Evolutionary conservation across 2,888 invertebrate genomes (phyloP).

Genomic region (Limnephilus lunatus): DNA sequence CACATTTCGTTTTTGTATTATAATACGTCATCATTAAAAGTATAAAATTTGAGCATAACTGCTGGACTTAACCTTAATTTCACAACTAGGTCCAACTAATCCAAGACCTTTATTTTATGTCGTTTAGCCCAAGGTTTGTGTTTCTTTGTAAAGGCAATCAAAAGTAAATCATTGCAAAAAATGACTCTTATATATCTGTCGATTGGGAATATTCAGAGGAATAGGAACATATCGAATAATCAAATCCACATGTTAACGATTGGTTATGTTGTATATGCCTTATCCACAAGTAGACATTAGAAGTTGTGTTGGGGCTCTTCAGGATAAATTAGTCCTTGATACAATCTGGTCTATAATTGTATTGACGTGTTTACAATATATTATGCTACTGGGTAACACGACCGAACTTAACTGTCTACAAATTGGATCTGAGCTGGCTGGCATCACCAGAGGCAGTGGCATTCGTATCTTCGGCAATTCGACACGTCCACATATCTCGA

Average conservation of each 20-base stretch:
- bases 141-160: neutral
- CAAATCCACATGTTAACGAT: neutral
- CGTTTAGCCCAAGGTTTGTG: too few species aligned
- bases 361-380: too few species aligned
- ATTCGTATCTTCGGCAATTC: too few species aligned
- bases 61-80: neutral
- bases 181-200: neutral
- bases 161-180: neutral
- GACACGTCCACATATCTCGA: too few species aligned
- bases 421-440: too few species aligned
- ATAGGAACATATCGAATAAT: neutral
- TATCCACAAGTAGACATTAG: too few species aligned
- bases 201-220: neutral
- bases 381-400: too few species aligned
- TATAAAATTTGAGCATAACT: neutral
- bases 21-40: neutral
- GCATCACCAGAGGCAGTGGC: too few species aligned
- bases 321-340: too few species aligned
- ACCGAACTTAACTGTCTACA: too few species aligned
- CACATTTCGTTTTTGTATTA: neutral
- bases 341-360: too few species aligned
- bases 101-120: neutral
- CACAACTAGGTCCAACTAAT: neutral
- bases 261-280: neutral
- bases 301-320: too few species aligned